These are phyloP conservation scores for Halichoeres trimaculatus DNA, from an alignment of 2,113 vertebrate species.

Conservation along the genomic window DNA sequence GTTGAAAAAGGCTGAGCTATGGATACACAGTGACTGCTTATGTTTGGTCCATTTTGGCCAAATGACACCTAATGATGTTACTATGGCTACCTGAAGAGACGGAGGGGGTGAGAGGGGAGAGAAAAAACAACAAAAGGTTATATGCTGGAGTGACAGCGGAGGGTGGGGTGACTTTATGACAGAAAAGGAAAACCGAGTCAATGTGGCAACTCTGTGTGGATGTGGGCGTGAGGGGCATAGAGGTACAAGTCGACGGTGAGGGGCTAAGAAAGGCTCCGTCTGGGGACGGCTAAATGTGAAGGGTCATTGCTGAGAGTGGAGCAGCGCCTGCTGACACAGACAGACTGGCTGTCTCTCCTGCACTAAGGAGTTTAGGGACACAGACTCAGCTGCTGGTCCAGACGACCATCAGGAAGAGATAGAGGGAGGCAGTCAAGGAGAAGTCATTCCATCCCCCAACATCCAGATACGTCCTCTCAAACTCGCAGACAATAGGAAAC, in stretches of 20 bases:
- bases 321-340: conserved; percentile 64
- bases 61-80: conserved; percentile 46
- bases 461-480: conserved; percentile 16
- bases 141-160: conserved; percentile 3
- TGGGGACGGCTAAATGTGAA: conserved; percentile 55
- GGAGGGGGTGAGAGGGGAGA: background rate
- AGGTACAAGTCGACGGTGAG: conserved; percentile 43
- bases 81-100: conserved; percentile 27
- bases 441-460: conserved; percentile 49
- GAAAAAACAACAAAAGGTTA: conserved; percentile 4
- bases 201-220: conserved; percentile 29
- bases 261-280: conserved; percentile 53
- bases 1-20: conserved; percentile 6
- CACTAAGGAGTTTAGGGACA: conserved; percentile 66
- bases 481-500: conserved; percentile 46
- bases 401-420: conserved; percentile 52
- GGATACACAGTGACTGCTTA: background rate
- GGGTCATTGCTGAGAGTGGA: conserved; percentile 62
- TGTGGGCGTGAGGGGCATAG: conserved; percentile 32
- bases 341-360: conserved; percentile 77
- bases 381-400: conserved; percentile 60
- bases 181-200: conserved; percentile 30
- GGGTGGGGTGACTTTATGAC: conserved; percentile 29
- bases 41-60: conserved; percentile 12
- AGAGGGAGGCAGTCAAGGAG: conserved; percentile 52